phyloP scores from a whole-genome alignment of 1,140 invertebrate species.

The Panonychus citri region DNA sequence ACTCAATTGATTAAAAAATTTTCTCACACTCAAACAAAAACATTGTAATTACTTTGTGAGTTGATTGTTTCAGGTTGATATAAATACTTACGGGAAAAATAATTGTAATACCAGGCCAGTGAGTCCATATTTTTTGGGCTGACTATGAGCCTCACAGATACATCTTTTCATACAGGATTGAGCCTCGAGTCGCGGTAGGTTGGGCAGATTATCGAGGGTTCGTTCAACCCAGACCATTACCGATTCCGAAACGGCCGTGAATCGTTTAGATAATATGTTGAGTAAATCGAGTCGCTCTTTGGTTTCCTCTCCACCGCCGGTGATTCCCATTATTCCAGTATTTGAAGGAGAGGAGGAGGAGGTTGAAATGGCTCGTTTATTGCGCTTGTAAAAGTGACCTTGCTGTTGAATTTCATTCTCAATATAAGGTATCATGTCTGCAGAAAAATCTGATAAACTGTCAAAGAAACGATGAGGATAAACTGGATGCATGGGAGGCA shows the following conservation, averaged over 20 bases:
- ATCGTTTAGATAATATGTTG: constrained; percentile 5
- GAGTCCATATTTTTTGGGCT: constrained; percentile 19
- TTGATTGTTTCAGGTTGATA: too few species aligned
- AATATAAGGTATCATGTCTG: not conserved
- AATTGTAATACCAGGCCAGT: constrained; percentile 18
- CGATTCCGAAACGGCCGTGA: constrained; percentile 11
- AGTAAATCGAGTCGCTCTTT: constrained; percentile 3
- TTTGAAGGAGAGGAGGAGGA: not conserved
- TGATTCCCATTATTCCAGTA: too few species aligned
- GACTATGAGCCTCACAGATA: constrained; percentile 19
- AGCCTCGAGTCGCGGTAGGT: constrained; percentile 16
- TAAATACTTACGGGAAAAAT: constrained; percentile 19
- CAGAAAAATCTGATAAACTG: not conserved
- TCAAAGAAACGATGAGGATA: constrained; percentile 2
- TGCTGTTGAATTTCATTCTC: not conserved
- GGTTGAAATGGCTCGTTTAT: not conserved
- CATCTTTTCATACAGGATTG: constrained; percentile 20
- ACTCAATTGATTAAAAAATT: too few species aligned
- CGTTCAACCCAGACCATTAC: constrained; percentile 16
- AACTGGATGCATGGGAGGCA: not conserved
- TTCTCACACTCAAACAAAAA: too few species aligned
- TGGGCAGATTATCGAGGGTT: constrained; percentile 16
- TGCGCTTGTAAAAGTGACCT: not conserved
- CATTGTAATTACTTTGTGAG: too few species aligned
- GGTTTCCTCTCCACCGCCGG: too few species aligned